These are phyloP conservation scores for Cephus nigrinus DNA, from an alignment of 2,888 invertebrate genomes.

Conservation along the genomic window DNA sequence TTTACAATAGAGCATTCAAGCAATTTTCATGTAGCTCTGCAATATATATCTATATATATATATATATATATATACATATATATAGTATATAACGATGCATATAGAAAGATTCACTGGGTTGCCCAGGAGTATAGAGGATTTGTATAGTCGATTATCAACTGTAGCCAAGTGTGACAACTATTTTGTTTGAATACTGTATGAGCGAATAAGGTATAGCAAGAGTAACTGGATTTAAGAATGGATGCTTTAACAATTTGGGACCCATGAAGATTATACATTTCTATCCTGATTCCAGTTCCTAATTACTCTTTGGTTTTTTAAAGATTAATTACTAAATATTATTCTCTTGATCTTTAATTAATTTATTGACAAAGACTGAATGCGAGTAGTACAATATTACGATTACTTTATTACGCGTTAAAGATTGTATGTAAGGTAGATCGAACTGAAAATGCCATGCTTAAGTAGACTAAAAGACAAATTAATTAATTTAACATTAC, in stretches of 20 bases:
- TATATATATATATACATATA: neutral
- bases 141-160: neutral
- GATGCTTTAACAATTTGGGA: slow-evolving; percentile 36
- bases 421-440: neutral
- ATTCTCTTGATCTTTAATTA: slow-evolving; percentile 30
- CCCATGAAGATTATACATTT: slow-evolving; percentile 36
- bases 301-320: slow-evolving; percentile 39
- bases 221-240: slow-evolving; percentile 9
- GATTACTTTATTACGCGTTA: slow-evolving; percentile 3
- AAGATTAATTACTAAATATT: slow-evolving; percentile 17
- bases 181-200: slow-evolving; percentile 6
- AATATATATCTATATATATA: neutral
- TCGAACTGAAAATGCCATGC: neutral
- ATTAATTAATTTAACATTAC: neutral
- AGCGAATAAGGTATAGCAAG: neutral
- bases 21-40: no score
- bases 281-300: slow-evolving; percentile 52
- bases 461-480: slow-evolving; percentile 1
- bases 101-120: neutral
- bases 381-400: slow-evolving; percentile 27
- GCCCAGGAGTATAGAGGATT: neutral
- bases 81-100: neutral
- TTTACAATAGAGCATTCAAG: neutral
- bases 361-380: slow-evolving; percentile 61
- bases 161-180: neutral